Conservation (phyloP, 2,888 invertebrate species). For the Chymomyza procnemis region DNA sequence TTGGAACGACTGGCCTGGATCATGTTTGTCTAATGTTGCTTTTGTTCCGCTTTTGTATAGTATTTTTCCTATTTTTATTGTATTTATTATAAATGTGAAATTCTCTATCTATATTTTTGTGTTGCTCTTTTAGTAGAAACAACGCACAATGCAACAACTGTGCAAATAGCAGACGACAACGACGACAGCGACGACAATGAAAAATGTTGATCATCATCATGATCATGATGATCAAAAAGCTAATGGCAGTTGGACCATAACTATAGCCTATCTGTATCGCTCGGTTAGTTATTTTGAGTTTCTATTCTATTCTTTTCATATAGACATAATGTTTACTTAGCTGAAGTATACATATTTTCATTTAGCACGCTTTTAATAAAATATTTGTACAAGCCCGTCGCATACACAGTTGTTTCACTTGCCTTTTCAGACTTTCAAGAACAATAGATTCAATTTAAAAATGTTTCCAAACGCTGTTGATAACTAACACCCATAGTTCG, state of each 20-base stretch:
- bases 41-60: slow-evolving; percentile 39
- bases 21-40: slow-evolving; percentile 64
- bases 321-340: slow-evolving; percentile 50
- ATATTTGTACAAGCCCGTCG: slow-evolving; percentile 64
- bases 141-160: slow-evolving; percentile 67
- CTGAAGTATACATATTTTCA: slow-evolving; percentile 66
- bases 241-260: slow-evolving; percentile 11
- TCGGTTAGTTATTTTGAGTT: slow-evolving; percentile 35
- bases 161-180: slow-evolving; percentile 71
- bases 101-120: slow-evolving; percentile 29
- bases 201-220: slow-evolving; percentile 15
- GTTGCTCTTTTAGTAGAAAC: slow-evolving; percentile 23
- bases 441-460: slow-evolving; percentile 71
- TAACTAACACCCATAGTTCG: slow-evolving; percentile 11
- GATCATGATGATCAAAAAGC: slow-evolving; percentile 47
- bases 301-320: slow-evolving; percentile 48
- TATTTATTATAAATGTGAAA: slow-evolving; percentile 28
- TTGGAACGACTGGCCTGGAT: slow-evolving; percentile 58
- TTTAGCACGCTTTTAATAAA: slow-evolving; percentile 65
- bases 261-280: background rate
- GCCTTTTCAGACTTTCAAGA: slow-evolving; percentile 38
- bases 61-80: slow-evolving; percentile 56
- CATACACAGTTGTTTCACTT: background rate
- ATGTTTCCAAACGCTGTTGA: slow-evolving; percentile 42
- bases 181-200: too few species aligned